Evolutionary conservation across 2,797 vertebrate species (phyloP).

Genomic region (Crax fasciolata): DNA sequence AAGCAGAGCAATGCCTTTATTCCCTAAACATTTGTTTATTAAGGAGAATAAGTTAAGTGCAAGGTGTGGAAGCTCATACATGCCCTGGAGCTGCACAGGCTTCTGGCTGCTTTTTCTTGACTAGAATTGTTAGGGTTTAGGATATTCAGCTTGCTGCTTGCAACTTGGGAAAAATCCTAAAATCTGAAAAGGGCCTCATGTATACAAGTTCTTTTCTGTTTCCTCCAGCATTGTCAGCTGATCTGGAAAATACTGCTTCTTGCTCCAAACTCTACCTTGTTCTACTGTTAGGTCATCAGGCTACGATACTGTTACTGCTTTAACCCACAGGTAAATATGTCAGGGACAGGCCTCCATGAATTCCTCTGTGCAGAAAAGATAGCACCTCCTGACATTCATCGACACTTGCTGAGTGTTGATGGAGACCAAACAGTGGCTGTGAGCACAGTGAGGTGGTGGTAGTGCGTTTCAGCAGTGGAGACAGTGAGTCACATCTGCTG

Average conservation of each 20-base stretch:
- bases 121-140: background rate
- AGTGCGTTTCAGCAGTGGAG: no score
- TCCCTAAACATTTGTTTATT: background rate
- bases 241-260: background rate
- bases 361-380: no score
- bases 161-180: background rate
- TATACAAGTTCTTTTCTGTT: background rate
- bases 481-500: no score
- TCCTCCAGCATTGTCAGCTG: background rate
- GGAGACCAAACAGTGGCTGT: no score
- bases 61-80: background rate
- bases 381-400: no score
- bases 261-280: background rate
- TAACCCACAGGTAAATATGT: background rate
- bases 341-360: background rate
- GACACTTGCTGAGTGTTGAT: no score
- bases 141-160: background rate
- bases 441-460: no score
- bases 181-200: background rate
- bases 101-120: background rate
- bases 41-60: background rate
- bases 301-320: background rate
- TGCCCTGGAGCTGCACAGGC: background rate
- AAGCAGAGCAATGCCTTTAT: background rate
- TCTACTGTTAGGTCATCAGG: rapidly evolving